Evolutionary conservation across 2,888 invertebrate species (phyloP).

Genomic region (Candidula unifasciata): DNA sequence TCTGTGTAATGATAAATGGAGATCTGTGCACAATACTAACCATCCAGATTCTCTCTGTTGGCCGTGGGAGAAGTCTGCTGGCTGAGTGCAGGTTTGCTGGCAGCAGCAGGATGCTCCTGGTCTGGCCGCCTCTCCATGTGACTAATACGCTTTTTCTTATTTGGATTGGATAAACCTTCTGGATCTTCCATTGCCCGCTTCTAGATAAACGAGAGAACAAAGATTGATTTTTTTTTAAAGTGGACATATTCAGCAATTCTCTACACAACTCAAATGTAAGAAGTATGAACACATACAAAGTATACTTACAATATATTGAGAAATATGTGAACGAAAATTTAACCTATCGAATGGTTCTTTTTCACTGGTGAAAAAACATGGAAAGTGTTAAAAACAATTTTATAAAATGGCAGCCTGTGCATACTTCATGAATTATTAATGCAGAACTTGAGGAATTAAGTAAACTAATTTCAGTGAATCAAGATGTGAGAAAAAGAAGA

Average conservation of each 20-base stretch:
- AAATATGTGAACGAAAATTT: too few relatives aligned
- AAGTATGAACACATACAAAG: too few relatives aligned
- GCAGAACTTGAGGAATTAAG: too few relatives aligned
- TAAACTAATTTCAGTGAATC: too few relatives aligned
- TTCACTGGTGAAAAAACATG: too few relatives aligned
- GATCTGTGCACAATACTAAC: conserved; percentile 18
- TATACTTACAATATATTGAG: too few relatives aligned
- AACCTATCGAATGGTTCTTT: too few relatives aligned
- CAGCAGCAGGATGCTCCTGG: conserved; percentile 24
- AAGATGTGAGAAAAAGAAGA: too few relatives aligned
- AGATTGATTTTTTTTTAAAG: neutral
- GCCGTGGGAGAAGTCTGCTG: conserved; percentile 47
- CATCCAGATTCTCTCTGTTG: conserved; percentile 49
- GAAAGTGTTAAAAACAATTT: too few relatives aligned
- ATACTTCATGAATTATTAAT: too few relatives aligned
- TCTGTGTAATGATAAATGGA: too few relatives aligned
- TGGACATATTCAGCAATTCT: neutral
- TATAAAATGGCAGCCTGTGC: too few relatives aligned
- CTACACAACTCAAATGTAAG: neutral
- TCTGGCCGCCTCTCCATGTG: conserved; percentile 83
- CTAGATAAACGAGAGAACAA: conserved; percentile 18
- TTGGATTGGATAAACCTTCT: conserved; percentile 65
- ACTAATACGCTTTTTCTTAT: conserved; percentile 91
- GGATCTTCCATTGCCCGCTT: conserved; percentile 65
- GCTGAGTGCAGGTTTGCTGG: neutral